Percentiles rank a stretch among this genome's conserved stretches.
phyloP scores from a whole-genome alignment of 2,888 invertebrate genomes.

The Shargacucullia verbasci region DNA sequence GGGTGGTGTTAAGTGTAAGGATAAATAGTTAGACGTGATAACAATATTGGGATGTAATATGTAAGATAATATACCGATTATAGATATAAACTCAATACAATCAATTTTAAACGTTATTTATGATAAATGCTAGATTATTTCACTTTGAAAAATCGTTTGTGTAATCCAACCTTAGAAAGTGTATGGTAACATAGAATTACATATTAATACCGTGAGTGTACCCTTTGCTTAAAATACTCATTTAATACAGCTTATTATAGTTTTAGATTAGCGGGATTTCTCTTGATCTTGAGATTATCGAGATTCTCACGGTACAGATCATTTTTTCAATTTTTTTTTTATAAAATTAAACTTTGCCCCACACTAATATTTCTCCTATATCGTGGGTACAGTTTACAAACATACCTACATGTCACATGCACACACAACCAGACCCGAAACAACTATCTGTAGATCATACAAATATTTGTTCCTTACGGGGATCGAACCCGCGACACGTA shows the following conservation, averaged over 20 bases:
- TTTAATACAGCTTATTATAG: slow-evolving; percentile 27
- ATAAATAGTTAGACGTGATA: slow-evolving; percentile 43
- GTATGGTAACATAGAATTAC: slow-evolving; percentile 37
- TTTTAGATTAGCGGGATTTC: slow-evolving; percentile 25
- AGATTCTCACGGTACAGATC: slow-evolving; percentile 19
- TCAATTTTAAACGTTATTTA: slow-evolving; percentile 63
- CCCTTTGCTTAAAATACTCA: slow-evolving; percentile 23
- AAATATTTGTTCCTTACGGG: too few relatives aligned
- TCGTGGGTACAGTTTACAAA: too few relatives aligned
- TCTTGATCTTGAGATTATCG: slow-evolving; percentile 3
- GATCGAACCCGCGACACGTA: too few relatives aligned
- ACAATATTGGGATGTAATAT: slow-evolving; percentile 66
- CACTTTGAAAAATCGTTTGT: slow-evolving; percentile 53
- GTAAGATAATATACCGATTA: slow-evolving; percentile 70
- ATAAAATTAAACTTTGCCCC: too few relatives aligned
- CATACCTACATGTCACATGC: too few relatives aligned
- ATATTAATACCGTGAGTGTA: slow-evolving; percentile 32
- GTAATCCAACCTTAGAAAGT: slow-evolving; percentile 57
- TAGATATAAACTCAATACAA: slow-evolving; percentile 65
- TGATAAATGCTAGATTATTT: slow-evolving; percentile 57
- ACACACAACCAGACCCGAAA: too few relatives aligned
- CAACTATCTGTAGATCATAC: too few relatives aligned
- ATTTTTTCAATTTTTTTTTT: too few relatives aligned
- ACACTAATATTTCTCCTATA: too few relatives aligned
- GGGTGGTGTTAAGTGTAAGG: neutral